Evolutionary conservation across 2,113 vertebrate genomes (phyloP).

Genomic region (Guaruba guarouba): DNA sequence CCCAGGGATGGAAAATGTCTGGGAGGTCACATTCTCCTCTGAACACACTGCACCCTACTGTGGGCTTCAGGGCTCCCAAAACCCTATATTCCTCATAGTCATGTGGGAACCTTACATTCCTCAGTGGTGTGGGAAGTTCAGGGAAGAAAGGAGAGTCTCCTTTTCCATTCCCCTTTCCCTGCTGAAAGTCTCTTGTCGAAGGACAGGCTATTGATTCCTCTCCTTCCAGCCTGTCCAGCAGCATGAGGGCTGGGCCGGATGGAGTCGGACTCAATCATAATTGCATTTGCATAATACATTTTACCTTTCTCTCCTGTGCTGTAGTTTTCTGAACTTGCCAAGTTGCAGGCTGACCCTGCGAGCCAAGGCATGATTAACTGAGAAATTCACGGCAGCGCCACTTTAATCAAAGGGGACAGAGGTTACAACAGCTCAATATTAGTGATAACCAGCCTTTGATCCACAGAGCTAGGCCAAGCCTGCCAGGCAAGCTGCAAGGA

Average conservation of each 20-base stretch:
- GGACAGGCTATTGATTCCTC: neutral
- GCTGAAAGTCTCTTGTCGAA: rapidly evolving
- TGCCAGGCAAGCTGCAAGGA: slow-evolving; percentile 80
- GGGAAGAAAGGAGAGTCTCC: neutral
- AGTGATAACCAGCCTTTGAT: slow-evolving; percentile 91
- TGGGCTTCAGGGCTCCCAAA: neutral
- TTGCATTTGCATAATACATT: slow-evolving; percentile 71
- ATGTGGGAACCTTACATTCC: neutral
- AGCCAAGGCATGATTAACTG: slow-evolving; percentile 83
- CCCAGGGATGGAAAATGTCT: neutral
- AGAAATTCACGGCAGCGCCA: slow-evolving; percentile 79
- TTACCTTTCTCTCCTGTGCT: slow-evolving; percentile 63
- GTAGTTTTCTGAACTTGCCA: slow-evolving; percentile 71
- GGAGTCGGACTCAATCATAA: slow-evolving; percentile 28
- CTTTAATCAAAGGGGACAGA: slow-evolving; percentile 91
- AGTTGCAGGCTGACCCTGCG: slow-evolving; percentile 74
- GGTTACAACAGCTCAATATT: slow-evolving; percentile 95
- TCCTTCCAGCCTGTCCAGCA: neutral
- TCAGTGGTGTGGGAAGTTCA: neutral
- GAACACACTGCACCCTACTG: neutral
- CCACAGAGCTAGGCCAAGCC: slow-evolving; percentile 80
- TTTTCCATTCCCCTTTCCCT: neutral
- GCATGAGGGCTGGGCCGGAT: neutral
- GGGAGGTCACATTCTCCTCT: neutral
- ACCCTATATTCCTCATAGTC: neutral